Evolutionary conservation across 2,888 invertebrate genomes (phyloP), one percentile per base, ranked within the genome.

Genomic region (Drosophila bunnanda): DNA sequence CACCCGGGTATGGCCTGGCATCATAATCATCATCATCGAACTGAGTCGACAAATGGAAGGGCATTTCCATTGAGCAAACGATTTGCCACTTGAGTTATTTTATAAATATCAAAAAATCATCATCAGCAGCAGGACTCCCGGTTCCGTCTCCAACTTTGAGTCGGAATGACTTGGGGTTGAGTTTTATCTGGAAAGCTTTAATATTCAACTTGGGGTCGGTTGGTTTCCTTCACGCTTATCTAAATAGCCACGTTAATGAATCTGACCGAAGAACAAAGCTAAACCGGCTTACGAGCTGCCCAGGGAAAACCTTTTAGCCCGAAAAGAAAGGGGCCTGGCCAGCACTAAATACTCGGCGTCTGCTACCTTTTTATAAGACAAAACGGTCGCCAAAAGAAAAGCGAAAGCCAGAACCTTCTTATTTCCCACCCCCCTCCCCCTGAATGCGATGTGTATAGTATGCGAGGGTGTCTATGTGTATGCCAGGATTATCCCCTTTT

Each of bases 81-180:
- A 91, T 91, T 91, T 91, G 88, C 86, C 90, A 88, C 91, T 90
- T 88, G 82, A 90, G 83, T 90, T 85, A 78, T 81, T 89, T 87
- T 88, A 90, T 89, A 86, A 82, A 90, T 88, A 90, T 88, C 82
- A 78, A 79, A 78, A 86, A 88, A 79, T 85, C 88, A 82, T 82
- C 82, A 75, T 69, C 77, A 76, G 66, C 77, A 76, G 66, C 46
- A 46, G 30, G 46, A 46, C 46, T 46, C 12, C 46, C 46, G 28
- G 46, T 46, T 46, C 48, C 56, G 20, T 43, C 34, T 39, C 10
- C 2, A 7, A 46, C 32, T 69, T 32, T 52, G 22, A 41, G 6
- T 32, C 17, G 25, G 28, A 28, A 32, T 22, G 17, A 15, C 25
- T 32, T 61, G 38, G 44, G 70, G 48, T 6, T 50, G 50, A 46